phyloP scores from a whole-genome alignment of 2,888 invertebrate species.

The Eudemis profundana region DNA sequence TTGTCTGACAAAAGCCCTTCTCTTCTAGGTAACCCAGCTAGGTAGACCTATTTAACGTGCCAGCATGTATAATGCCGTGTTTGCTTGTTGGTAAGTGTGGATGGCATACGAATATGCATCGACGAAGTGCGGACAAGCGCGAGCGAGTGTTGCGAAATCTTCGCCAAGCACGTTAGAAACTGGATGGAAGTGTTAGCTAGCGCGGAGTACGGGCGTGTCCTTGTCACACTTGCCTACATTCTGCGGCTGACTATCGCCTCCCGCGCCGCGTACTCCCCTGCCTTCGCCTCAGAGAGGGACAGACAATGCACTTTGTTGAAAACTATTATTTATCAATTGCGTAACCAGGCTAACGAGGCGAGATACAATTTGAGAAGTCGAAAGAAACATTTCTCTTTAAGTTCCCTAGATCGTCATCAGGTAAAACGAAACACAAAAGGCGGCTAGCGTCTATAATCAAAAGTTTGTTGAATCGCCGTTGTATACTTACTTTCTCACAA shows the following conservation, averaged over 20 bases:
- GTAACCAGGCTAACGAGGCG: conserved; percentile 24
- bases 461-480: conserved; percentile 16
- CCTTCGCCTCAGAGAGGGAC: conserved; percentile 69
- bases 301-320: conserved; percentile 78
- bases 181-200: conserved; percentile 84
- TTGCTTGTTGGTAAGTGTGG: conserved; percentile 69
- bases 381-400: not conserved
- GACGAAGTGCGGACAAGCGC: conserved; percentile 67
- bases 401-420: not conserved
- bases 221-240: conserved; percentile 86
- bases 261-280: conserved; percentile 62
- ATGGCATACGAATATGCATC: conserved; percentile 72
- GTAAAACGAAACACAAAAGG: not conserved
- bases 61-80: conserved; percentile 62
- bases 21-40: conserved; percentile 31
- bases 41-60: conserved; percentile 52
- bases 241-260: conserved; percentile 74
- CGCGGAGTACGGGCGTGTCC: conserved; percentile 84
- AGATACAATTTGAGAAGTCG: not conserved
- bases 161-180: conserved; percentile 82
- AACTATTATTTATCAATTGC: conserved; percentile 72
- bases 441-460: not conserved
- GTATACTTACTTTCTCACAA: conserved; percentile 36
- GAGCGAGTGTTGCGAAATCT: conserved; percentile 75
- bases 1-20: conserved; percentile 28